phyloP scores from a whole-genome alignment of 2,797 vertebrate genomes.

The Poeciliopsis turneri region DNA sequence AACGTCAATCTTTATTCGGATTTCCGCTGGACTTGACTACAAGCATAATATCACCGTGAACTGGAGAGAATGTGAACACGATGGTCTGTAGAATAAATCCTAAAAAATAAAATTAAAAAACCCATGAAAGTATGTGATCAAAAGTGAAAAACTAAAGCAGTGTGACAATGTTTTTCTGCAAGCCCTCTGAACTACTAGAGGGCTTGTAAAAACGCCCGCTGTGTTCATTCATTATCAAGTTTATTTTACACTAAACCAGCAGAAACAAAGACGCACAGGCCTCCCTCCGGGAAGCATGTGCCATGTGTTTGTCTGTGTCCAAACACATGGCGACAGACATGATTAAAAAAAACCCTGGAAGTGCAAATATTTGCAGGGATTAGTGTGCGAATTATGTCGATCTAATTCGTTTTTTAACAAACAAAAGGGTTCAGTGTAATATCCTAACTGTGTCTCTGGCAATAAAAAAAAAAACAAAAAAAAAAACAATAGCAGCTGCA shows the following conservation, averaged over 20 bases:
- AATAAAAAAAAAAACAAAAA: background rate
- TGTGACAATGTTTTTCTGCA: background rate
- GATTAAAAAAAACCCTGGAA: background rate
- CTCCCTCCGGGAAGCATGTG: no score
- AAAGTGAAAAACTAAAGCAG: background rate
- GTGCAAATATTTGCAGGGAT: constrained; percentile 3
- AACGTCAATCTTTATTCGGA: background rate
- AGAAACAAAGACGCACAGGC: no score
- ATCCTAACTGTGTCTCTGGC: background rate
- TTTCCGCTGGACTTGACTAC: background rate
- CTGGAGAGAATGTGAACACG: background rate
- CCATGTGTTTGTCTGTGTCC: background rate
- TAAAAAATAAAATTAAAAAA: background rate
- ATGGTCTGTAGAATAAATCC: background rate
- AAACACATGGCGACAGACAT: background rate
- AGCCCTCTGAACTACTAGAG: background rate
- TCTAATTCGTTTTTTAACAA: background rate
- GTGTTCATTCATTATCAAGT: no score
- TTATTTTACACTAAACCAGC: no score
- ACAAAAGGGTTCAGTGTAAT: background rate
- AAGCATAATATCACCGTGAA: background rate
- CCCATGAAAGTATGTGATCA: background rate
- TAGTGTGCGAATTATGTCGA: background rate
- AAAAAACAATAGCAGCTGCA: background rate
- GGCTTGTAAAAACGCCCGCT: no score